These are phyloP conservation scores for Zingel zingel DNA, from an alignment of 2,113 vertebrate species.

Conservation along the genomic window DNA sequence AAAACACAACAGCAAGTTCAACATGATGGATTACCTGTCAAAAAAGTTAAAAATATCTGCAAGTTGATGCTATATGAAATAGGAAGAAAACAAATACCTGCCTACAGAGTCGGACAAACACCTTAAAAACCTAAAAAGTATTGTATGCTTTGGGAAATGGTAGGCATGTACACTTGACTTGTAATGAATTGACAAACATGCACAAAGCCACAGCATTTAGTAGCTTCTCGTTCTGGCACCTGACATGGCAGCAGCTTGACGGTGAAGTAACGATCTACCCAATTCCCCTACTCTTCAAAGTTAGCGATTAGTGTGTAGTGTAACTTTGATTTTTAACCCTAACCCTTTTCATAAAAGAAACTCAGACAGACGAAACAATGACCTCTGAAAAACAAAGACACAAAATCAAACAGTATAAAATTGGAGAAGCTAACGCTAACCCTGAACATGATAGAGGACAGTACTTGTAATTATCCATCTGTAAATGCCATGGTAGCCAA, in stretches of 20 bases:
- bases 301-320: too few relatives aligned
- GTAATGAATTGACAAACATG: not conserved
- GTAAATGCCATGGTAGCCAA: too few relatives aligned
- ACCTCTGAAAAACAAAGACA: not conserved
- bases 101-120: not conserved
- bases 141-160: not conserved
- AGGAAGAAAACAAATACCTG: not conserved
- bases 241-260: not conserved
- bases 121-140: not conserved
- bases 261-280: too few relatives aligned
- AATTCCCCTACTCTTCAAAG: too few relatives aligned
- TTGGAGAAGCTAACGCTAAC: not conserved
- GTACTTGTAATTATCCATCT: too few relatives aligned
- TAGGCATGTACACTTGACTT: not conserved
- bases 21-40: not conserved
- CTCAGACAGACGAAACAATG: too few relatives aligned
- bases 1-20: not conserved
- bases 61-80: not conserved
- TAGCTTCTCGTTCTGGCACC: not conserved
- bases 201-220: not conserved
- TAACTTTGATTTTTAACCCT: too few relatives aligned
- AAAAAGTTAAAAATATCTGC: not conserved
- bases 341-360: too few relatives aligned
- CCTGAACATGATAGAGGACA: not conserved
- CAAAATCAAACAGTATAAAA: not conserved